Evolutionary conservation across 1,140 invertebrate species (phyloP).

Genomic region (Drosophila hydei): DNA sequence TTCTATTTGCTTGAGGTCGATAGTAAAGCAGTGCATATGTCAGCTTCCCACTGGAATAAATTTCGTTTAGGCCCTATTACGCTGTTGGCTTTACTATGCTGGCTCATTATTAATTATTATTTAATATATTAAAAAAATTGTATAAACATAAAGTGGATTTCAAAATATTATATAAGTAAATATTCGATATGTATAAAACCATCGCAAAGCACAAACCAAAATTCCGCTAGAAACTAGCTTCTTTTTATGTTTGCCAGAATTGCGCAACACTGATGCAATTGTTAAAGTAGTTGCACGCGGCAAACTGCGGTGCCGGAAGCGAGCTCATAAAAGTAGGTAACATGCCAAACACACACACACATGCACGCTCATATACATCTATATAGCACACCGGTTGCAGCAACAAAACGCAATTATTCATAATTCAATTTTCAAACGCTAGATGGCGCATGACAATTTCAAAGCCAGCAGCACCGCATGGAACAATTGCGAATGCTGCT

Average conservation of each 20-base stretch:
- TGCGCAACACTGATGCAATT: slow-evolving; percentile 4
- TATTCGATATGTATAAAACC: too few relatives aligned
- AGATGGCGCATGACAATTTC: slow-evolving; percentile 66
- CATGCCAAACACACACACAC: slow-evolving; percentile 10
- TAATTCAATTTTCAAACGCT: slow-evolving; percentile 75
- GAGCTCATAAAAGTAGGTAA: slow-evolving; percentile 52
- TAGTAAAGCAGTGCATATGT: too few relatives aligned
- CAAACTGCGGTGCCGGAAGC: slow-evolving; percentile 18
- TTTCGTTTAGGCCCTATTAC: too few relatives aligned
- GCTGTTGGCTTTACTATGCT: too few relatives aligned
- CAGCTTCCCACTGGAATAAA: too few relatives aligned
- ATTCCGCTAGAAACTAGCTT: background rate
- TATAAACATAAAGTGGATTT: too few relatives aligned
- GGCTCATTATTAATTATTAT: too few relatives aligned
- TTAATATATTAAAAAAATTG: too few relatives aligned
- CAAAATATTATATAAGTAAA: too few relatives aligned
- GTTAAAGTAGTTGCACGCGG: slow-evolving; percentile 33
- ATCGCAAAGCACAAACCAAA: too few relatives aligned
- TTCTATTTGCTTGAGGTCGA: too few relatives aligned
- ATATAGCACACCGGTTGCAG: background rate
- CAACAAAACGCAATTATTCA: slow-evolving; percentile 71
- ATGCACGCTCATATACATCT: background rate
- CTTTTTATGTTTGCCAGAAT: background rate
- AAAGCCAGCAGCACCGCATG: slow-evolving; percentile 46
- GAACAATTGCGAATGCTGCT: slow-evolving; percentile 38